Percentiles rank a stretch among this genome's conserved stretches.
Evolutionary conservation across 2,797 vertebrate species (phyloP).

Genomic region (Cyprinodon diabolis): DNA sequence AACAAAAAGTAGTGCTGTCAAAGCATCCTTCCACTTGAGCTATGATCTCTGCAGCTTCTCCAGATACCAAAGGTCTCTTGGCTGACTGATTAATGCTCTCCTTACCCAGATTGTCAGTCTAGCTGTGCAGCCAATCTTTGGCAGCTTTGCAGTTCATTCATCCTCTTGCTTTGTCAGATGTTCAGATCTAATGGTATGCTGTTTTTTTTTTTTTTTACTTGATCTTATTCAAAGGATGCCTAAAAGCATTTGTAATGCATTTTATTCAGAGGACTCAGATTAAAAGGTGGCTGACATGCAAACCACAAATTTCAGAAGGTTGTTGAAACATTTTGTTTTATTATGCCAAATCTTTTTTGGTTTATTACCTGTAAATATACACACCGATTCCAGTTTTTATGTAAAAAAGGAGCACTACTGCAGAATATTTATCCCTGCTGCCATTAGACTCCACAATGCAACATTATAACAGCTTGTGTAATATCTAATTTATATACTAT

Average conservation of each 20-base stretch:
- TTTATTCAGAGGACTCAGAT: not conserved
- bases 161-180: not conserved
- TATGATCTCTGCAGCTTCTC: constrained; percentile 1
- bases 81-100: not conserved
- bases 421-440: too few relatives aligned
- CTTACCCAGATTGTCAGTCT: not conserved
- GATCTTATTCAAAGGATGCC: too few relatives aligned
- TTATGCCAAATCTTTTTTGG: not conserved
- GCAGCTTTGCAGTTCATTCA: not conserved
- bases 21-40: too few relatives aligned
- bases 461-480: too few relatives aligned
- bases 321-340: not conserved
- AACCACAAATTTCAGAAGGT: not conserved
- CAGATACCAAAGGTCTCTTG: not conserved
- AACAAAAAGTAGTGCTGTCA: too few relatives aligned
- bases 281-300: not conserved
- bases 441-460: too few relatives aligned
- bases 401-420: too few relatives aligned
- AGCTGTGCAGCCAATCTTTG: not conserved
- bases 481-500: too few relatives aligned
- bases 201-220: too few relatives aligned
- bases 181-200: not conserved
- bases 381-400: too few relatives aligned
- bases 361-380: not conserved
- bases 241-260: not conserved